Evolutionary conservation across 1,140 invertebrate genomes (phyloP).

Genomic region (Dreissena polymorpha): DNA sequence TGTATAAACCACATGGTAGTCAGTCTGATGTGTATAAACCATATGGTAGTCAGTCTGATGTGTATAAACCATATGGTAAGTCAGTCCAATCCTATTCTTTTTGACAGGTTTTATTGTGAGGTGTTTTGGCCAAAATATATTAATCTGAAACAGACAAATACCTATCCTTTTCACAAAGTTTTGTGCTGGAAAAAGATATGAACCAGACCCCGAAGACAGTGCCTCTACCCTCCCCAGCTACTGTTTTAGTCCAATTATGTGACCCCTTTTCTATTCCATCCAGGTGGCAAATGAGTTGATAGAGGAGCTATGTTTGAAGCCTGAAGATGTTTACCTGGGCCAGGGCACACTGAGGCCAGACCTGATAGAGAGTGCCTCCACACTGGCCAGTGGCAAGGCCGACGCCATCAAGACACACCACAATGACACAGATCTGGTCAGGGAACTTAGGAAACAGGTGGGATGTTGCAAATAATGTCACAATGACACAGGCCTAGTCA

Average conservation of each 20-base stretch:
- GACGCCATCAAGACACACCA: constrained; percentile 99
- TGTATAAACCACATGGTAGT: no score
- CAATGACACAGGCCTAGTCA: no score
- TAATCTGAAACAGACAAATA: no score
- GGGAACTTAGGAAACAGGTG: constrained; percentile 87
- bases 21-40: no score
- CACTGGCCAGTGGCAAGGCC: constrained; percentile 90
- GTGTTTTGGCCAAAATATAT: no score
- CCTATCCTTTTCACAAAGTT: no score
- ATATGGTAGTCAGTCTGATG: no score
- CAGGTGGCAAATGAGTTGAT: constrained; percentile 79
- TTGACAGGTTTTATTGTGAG: no score
- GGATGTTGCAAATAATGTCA: neutral
- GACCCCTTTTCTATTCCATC: constrained; percentile 24
- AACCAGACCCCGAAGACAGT: constrained; percentile 99
- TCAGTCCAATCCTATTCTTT: no score
- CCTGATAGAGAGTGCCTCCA: constrained; percentile 98
- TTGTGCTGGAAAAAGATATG: no score
- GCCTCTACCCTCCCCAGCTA: constrained; percentile 91
- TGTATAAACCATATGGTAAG: no score
- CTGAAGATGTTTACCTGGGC: constrained; percentile 78
- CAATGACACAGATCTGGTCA: constrained; percentile 98
- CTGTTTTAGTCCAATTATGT: no score
- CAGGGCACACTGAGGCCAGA: constrained; percentile 94
- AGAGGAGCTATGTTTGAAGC: constrained; percentile 75